Evolutionary conservation across 92 coral and sea anemone genomes (phyloP), one percentile per base, ranked within the genome.

Genomic region (Anthopleura xanthogrammica): DNA sequence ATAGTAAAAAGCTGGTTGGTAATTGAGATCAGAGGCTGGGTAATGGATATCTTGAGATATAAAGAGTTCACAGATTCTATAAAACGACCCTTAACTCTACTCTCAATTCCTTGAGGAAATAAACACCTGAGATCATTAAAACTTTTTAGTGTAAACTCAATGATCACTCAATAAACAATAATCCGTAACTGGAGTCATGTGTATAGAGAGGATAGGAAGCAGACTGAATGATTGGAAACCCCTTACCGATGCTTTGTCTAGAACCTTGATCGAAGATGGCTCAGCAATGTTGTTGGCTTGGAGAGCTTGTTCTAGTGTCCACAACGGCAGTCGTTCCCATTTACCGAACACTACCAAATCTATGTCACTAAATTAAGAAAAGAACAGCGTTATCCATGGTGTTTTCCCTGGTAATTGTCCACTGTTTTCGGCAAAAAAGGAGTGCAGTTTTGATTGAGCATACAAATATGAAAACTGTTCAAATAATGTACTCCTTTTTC

Each of bases 231-330:
- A 29, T 43, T 19, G 66, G 11, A 50, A 11, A 29, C 62, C 16
- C 75, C 98, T 91, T 77, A 97, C 99, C 91, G 95, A 89, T 54
- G 99, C 98, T 82, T 97, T 97, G 85, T 97, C 99, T 75, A 97
- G 79, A 46, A 97, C 99, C 76, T 95, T 95, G 76, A 97, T 89
- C 24, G 99, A 90, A 9, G 93, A 87, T 13, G 94, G 92, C 54
- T 96, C 98, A 20, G 99, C 99, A 76, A 96, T 96, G 73, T 92
- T 89, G 76, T 96, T 92, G 29, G 95, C 99, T 40, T 91, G 89
- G 14, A 96, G 93, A 11, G 98, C 99, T 82, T 92, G 87, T 77
- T 96, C 99, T 24, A 96, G 83, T 56, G 99, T 96, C 93, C 99
- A 88, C 2, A 96, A 77, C 9, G 99, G 99, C 7, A 89, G 86